phyloP scores from a whole-genome alignment of 2,113 vertebrate genomes.

The Megaceryle maxima region DNA sequence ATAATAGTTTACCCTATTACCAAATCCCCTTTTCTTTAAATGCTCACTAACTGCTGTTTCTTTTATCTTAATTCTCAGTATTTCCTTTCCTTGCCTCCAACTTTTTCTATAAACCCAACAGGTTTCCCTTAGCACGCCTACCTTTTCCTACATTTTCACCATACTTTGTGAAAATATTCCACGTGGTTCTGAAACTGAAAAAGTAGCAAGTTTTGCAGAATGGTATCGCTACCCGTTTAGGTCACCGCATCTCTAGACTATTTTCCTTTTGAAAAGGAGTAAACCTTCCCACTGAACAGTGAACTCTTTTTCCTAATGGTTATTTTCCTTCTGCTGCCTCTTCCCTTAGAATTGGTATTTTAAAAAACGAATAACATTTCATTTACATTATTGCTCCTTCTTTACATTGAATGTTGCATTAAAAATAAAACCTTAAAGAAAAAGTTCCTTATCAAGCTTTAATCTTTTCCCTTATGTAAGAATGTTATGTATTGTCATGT shows the following conservation, averaged over 20 bases:
- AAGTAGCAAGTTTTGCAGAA: background rate
- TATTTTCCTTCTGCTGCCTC: background rate
- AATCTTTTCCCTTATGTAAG: background rate
- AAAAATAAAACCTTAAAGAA: background rate
- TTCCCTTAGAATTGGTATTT: background rate
- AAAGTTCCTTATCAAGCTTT: background rate
- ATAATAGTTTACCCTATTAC: background rate
- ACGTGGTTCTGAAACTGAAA: background rate
- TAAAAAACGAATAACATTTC: background rate
- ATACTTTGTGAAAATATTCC: background rate
- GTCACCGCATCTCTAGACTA: background rate
- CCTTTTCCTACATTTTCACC: background rate
- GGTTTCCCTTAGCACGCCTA: background rate
- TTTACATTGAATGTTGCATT: background rate
- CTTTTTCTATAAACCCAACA: background rate
- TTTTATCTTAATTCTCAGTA: background rate
- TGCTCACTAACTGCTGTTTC: background rate
- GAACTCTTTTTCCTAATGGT: background rate
- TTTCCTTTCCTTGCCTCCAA: background rate
- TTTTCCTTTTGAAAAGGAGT: background rate
- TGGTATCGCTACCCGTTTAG: background rate
- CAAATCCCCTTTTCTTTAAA: background rate
- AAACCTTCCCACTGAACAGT: background rate
- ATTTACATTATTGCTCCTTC: background rate
- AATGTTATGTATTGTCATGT: background rate